These are phyloP conservation scores for Trypoxylon attenuatum DNA, from an alignment of 2,888 invertebrate species.

Conservation along the genomic window DNA sequence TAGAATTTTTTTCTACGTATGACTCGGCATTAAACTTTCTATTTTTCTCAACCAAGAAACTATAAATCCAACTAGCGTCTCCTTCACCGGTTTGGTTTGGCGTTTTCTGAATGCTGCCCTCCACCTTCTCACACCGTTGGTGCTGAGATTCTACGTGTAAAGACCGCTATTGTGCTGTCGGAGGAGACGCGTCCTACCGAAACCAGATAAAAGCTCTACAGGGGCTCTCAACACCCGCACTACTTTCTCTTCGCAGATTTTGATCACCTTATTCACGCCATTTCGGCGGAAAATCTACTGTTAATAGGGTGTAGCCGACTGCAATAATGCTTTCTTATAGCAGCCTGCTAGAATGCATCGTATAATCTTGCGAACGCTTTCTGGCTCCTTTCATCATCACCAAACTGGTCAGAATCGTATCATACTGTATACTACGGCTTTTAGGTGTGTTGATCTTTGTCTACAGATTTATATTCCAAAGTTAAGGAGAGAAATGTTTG, in stretches of 20 bases:
- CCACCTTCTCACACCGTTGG: neutral
- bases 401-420: too few species aligned
- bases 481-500: neutral
- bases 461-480: too few species aligned
- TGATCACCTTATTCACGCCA: neutral
- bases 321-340: too few species aligned
- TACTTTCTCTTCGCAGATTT: neutral
- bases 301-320: neutral
- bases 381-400: too few species aligned
- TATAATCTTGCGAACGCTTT: too few species aligned
- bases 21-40: too few species aligned
- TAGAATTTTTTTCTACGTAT: too few species aligned
- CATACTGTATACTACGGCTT: too few species aligned
- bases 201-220: constrained; percentile 32
- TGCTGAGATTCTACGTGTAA: neutral
- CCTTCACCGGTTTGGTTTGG: neutral
- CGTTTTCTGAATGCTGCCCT: neutral
- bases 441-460: too few species aligned
- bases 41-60: too few species aligned
- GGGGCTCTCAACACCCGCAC: constrained; percentile 30
- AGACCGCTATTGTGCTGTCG: constrained; percentile 37
- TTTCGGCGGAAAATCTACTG: neutral
- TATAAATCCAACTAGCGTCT: too few species aligned
- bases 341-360: too few species aligned
- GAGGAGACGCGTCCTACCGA: constrained; percentile 31